These are phyloP conservation scores for Dreissena rostriformis DNA, from an alignment of 1,140 invertebrate genomes.

Conservation along the genomic window DNA sequence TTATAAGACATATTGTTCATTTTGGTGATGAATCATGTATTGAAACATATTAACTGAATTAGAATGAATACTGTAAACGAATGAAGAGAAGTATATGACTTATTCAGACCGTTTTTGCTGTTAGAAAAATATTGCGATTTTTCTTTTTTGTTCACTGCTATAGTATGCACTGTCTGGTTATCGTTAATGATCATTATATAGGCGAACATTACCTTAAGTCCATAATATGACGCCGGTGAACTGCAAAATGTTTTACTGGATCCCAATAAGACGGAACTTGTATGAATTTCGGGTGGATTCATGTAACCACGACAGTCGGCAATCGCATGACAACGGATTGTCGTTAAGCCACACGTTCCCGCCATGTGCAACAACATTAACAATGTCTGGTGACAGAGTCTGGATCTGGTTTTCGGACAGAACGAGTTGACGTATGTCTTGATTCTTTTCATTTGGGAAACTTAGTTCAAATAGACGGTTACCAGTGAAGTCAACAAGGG, in stretches of 20 bases:
- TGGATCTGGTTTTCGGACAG: constrained; percentile 52
- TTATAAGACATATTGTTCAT: too few relatives aligned
- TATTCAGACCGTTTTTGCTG: too few relatives aligned
- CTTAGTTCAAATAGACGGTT: constrained; percentile 28
- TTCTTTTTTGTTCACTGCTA: too few relatives aligned
- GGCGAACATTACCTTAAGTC: constrained; percentile 26
- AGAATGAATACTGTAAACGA: too few relatives aligned
- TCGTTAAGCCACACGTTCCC: constrained; percentile 35
- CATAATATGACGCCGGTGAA: constrained; percentile 26
- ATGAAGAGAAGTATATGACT: too few relatives aligned
- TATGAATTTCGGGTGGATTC: constrained; percentile 26
- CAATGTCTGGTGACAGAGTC: constrained; percentile 29
- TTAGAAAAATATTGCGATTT: too few relatives aligned
- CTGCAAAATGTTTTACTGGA: constrained; percentile 40
- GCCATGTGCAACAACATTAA: constrained; percentile 23
- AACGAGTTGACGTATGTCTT: constrained; percentile 25
- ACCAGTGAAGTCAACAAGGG: constrained; percentile 32
- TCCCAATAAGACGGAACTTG: constrained; percentile 19
- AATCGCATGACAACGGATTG: constrained; percentile 63
- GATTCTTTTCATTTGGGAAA: constrained; percentile 14
- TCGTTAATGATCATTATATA: too few relatives aligned
- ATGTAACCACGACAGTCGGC: constrained; percentile 50
- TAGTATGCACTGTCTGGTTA: too few relatives aligned
- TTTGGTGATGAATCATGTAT: too few relatives aligned
- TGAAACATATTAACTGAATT: too few relatives aligned